Evolutionary conservation across 35 echinoderm and acorn worm genomes (phyloP), one percentile per base, ranked within the genome.

Genomic region (Eucidaris tribuloides): DNA sequence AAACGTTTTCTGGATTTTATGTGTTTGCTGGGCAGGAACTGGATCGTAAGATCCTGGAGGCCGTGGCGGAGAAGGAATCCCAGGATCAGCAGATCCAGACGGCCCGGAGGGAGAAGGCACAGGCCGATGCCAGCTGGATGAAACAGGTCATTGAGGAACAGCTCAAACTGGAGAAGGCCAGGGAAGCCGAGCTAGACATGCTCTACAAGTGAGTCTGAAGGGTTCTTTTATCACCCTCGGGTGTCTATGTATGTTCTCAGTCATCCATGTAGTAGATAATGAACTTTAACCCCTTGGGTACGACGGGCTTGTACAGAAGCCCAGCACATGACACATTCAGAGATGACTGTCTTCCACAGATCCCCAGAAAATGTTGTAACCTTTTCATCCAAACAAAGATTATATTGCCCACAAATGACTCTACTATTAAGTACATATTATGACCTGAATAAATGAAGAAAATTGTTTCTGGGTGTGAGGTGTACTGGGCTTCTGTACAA

Each of bases 51-150:
- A 97, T 97, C 49, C 62, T 97, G 22, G 94, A 84, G 81, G 66
- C 90, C 18, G 45, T 97, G 42, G 90, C 90, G 34, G 90, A 84
- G 1, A 87, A 97, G 64, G 90, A 76, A 22, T 81, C 57, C 11
- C 90, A 92, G 31, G 94, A 97, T 14, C 48, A 84, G 40, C 40
- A 60, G 23, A 34, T 97, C 18, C 79, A 93, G 76, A 83, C 86
- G 66, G 82, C 90, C 0, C 85, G 94, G 46, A 79, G 77, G 39
- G 90, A 97, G 77, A 88, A 97, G 50, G 94, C 94, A 5, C 84
- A 84, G 65, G 94, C 94, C n/a, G 94, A 97, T 89, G 94, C 94
- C 20, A 77, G 86, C 5, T 97, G 94, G 94, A 97, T 97, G 94
- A 93, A 93, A 27, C 94, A 97, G 46, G 94, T 97, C 2, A 87